Percentiles rank a stretch among this genome's conserved stretches.
phyloP scores from a whole-genome alignment of 2,113 vertebrate species.

The Pimephales promelas region DNA sequence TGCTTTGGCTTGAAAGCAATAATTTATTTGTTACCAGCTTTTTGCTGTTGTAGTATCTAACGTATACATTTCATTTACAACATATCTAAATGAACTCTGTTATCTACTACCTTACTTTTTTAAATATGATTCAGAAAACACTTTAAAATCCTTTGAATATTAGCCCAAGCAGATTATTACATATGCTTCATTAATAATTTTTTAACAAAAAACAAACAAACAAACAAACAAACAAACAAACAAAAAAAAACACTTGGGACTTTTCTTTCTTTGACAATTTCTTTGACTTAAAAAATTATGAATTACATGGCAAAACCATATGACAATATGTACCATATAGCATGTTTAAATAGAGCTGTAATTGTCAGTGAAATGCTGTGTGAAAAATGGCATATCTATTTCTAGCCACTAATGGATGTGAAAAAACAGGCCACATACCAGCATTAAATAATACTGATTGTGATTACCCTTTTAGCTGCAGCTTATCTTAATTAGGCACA shows the following conservation, averaged over 20 bases:
- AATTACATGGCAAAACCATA: conserved; percentile 25
- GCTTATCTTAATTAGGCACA: background rate
- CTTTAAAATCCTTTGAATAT: conserved; percentile 36
- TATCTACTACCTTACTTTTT: conserved; percentile 16
- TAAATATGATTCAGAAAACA: conserved; percentile 51
- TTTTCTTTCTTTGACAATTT: background rate
- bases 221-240: too few species aligned
- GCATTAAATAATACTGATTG: conserved; percentile 18
- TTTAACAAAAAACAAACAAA: too few species aligned
- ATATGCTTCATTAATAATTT: background rate
- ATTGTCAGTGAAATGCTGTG: conserved; percentile 32
- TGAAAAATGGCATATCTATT: conserved; percentile 16
- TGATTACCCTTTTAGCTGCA: conserved; percentile 15
- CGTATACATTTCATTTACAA: background rate
- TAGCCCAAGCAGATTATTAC: conserved; percentile 10
- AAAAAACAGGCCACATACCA: background rate
- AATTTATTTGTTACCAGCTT: background rate
- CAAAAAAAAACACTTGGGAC: background rate
- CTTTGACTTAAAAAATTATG: conserved; percentile 26
- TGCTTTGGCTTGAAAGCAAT: background rate
- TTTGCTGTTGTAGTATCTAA: background rate
- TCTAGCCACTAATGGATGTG: background rate
- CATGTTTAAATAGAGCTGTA: conserved; percentile 33
- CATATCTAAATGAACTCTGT: background rate
- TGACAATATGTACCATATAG: background rate